A percentile compares a stretch with the other conserved stretches of the same genome.
These are phyloP conservation scores for Pachliopta kotzebuea DNA, from an alignment of 2,888 invertebrate genomes.

Conservation along the genomic window DNA sequence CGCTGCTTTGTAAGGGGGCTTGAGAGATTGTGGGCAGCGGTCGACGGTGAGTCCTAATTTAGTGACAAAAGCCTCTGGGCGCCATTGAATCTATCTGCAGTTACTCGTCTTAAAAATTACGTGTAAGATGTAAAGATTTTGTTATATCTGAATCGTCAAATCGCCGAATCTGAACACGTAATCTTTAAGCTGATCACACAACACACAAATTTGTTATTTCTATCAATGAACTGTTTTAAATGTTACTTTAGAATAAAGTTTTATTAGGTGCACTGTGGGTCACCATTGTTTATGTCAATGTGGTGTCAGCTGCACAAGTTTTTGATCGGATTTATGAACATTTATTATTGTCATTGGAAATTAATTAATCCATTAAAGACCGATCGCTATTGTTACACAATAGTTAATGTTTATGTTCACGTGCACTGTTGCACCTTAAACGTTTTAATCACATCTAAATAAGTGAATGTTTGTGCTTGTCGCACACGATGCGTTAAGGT, in stretches of 20 bases:
- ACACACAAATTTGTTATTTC: conserved; percentile 22
- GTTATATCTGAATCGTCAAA: conserved; percentile 6
- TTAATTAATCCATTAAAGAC: background rate
- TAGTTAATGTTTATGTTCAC: conserved; percentile 11
- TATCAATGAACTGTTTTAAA: background rate
- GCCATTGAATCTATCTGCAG: conserved; percentile 58
- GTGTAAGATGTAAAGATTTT: conserved; percentile 14
- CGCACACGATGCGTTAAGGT: conserved; percentile 41
- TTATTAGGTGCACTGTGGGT: conserved; percentile 17
- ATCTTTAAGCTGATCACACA: conserved; percentile 25
- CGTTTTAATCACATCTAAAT: conserved; percentile 8
- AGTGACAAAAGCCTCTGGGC: conserved; percentile 61
- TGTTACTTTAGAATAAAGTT: conserved; percentile 5
- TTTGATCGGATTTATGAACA: conserved; percentile 2
- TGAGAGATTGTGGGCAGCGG: conserved; percentile 48
- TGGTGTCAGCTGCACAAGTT: conserved; percentile 3
- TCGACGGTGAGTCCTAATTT: conserved; percentile 54
- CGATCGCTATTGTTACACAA: conserved; percentile 5
- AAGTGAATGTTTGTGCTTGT: conserved; percentile 14
- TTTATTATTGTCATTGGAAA: background rate
- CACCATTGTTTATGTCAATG: conserved; percentile 1
- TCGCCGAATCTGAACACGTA: conserved; percentile 25
- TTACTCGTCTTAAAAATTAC: conserved; percentile 33
- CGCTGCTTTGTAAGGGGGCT: conserved; percentile 35
- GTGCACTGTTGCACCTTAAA: conserved; percentile 19